Percentiles rank a stretch among this genome's conserved stretches.
Evolutionary conservation across 1,140 invertebrate genomes (phyloP).

Genomic region (Portunus trituberculatus): DNA sequence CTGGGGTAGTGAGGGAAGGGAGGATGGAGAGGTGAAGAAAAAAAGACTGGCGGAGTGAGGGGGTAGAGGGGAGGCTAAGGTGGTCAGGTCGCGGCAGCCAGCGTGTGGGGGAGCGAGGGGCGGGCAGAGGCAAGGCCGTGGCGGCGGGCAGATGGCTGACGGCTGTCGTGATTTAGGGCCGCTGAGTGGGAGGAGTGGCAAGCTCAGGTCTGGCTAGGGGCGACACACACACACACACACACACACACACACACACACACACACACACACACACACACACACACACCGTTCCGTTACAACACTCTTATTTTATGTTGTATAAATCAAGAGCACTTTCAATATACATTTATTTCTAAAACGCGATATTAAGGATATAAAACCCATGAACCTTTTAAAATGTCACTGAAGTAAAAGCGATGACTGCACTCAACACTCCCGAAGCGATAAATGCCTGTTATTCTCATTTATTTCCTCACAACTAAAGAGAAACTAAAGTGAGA

Average conservation of each 20-base stretch:
- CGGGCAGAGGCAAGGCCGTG: background rate
- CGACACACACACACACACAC: constrained; percentile 18
- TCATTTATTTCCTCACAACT: background rate
- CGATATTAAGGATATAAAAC: background rate
- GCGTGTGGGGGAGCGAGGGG: background rate
- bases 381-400: background rate
- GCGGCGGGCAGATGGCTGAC: background rate
- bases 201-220: background rate
- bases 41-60: background rate
- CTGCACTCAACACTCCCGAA: background rate
- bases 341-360: background rate
- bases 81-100: background rate
- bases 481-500: no score
- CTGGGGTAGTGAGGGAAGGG: background rate
- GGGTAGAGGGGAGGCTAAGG: background rate
- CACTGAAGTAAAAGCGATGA: background rate
- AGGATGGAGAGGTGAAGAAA: background rate
- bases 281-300: background rate
- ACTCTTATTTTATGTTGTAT: background rate
- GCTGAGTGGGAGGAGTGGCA: background rate
- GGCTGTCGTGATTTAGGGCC: background rate
- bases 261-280: constrained; percentile 11
- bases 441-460: background rate
- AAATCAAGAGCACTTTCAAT: background rate
- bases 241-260: background rate